These are phyloP conservation scores for Acrocephalus arundinaceus DNA, from an alignment of 2,113 vertebrate genomes.

Conservation along the genomic window DNA sequence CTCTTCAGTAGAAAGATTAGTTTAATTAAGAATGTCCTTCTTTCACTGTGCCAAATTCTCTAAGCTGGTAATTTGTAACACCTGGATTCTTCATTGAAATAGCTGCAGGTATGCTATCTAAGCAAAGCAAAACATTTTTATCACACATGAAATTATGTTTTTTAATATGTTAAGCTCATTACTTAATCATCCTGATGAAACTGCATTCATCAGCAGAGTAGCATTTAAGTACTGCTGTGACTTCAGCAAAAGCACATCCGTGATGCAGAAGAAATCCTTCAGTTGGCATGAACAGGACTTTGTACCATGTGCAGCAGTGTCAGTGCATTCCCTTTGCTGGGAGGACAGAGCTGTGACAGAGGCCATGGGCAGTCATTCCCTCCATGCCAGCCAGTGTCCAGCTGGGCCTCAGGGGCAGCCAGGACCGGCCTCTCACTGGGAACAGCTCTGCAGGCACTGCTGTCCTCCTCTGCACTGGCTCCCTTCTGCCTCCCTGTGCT, in stretches of 20 bases:
- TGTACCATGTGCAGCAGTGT: rapidly evolving
- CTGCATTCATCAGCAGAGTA: neutral
- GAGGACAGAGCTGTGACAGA: rapidly evolving
- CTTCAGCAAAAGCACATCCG: neutral
- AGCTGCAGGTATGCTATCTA: neutral
- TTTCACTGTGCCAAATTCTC: neutral
- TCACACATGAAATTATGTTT: neutral
- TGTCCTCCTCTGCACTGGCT: neutral
- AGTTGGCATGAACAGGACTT: rapidly evolving
- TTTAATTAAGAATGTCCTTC: neutral
- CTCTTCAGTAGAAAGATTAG: neutral
- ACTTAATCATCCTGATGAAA: neutral
- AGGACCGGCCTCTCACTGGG: neutral
- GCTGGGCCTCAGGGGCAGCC: neutral
- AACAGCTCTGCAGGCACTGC: rapidly evolving
- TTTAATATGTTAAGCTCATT: neutral
- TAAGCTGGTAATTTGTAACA: neutral
- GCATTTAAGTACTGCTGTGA: neutral
- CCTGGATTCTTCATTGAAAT: neutral
- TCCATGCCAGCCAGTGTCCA: neutral
- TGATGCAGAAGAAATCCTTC: neutral
- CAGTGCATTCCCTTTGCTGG: neutral
- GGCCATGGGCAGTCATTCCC: rapidly evolving
- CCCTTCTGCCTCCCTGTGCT: neutral
- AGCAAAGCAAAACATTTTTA: neutral